Evolutionary conservation across 2,113 vertebrate species (phyloP).

Genomic region (Charina bottae): DNA sequence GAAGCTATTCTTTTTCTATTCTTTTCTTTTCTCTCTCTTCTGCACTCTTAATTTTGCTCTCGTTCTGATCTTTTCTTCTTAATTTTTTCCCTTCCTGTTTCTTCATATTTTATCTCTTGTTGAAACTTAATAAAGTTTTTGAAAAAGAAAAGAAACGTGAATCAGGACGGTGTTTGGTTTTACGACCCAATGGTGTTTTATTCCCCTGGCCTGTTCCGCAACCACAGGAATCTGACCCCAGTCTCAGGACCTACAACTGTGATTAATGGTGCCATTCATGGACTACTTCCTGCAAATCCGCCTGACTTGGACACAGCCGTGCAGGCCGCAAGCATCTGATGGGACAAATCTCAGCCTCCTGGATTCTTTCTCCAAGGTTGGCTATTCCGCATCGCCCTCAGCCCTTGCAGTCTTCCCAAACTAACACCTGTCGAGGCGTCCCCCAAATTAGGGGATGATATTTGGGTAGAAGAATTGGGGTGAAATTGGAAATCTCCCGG

Average conservation of each 20-base stretch:
- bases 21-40: too few relatives aligned
- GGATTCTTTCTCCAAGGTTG: too few relatives aligned
- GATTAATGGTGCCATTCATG: constrained; percentile 44
- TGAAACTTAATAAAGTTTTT: too few relatives aligned
- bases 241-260: constrained; percentile 22
- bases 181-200: neutral
- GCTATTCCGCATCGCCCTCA: neutral
- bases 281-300: constrained; percentile 17
- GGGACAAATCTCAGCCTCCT: fast-evolving
- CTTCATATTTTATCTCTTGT: too few relatives aligned
- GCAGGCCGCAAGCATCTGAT: neutral
- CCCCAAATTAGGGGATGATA: neutral
- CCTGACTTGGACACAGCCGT: neutral
- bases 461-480: neutral
- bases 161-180: constrained; percentile 29
- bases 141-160: neutral
- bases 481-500: neutral
- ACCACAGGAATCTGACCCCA: constrained; percentile 61
- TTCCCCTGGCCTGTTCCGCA: constrained; percentile 36
- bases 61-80: too few relatives aligned
- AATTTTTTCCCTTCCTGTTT: too few relatives aligned
- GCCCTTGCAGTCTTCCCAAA: neutral
- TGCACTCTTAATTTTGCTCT: too few relatives aligned
- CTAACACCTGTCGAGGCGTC: too few relatives aligned
- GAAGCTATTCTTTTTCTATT: too few relatives aligned